Evolutionary conservation across 2,113 vertebrate species (phyloP).

Genomic region (Oryzias curvinotus): DNA sequence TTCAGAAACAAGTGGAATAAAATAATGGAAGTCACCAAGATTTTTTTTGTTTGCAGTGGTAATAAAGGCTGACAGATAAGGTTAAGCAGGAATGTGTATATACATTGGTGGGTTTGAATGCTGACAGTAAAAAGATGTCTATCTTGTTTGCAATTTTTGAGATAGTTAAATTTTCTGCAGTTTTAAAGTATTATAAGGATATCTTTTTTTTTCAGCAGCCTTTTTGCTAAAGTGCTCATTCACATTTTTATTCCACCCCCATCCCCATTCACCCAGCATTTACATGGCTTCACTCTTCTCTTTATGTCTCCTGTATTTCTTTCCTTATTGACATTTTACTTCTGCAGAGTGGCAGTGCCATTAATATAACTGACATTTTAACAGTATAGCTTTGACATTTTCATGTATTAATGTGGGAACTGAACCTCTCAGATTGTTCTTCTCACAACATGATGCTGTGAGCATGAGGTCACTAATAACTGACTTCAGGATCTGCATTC

Average conservation of each 20-base stretch:
- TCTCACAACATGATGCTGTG: slow-evolving; percentile 32
- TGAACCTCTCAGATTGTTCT: slow-evolving; percentile 60
- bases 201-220: too few species aligned
- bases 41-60: too few species aligned
- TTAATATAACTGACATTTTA: slow-evolving; percentile 75
- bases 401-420: slow-evolving; percentile 61
- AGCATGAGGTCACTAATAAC: slow-evolving; percentile 49
- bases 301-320: slow-evolving; percentile 49
- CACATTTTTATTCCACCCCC: too few species aligned
- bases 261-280: slow-evolving; percentile 25
- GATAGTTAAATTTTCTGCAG: too few species aligned
- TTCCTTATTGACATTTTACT: slow-evolving; percentile 70
- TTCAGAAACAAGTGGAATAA: slow-evolving; percentile 1
- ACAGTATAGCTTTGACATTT: slow-evolving; percentile 76
- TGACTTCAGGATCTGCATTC: slow-evolving; percentile 21
- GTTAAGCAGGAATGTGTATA: too few species aligned
- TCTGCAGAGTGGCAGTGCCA: slow-evolving; percentile 64
- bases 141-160: too few species aligned
- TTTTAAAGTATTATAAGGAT: too few species aligned
- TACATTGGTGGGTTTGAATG: too few species aligned
- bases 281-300: slow-evolving; percentile 4
- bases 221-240: too few species aligned
- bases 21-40: background rate
- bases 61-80: too few species aligned
- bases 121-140: too few species aligned